Evolutionary conservation across 2,113 vertebrate species (phyloP).

Genomic region (Phalacrocorax aristotelis): DNA sequence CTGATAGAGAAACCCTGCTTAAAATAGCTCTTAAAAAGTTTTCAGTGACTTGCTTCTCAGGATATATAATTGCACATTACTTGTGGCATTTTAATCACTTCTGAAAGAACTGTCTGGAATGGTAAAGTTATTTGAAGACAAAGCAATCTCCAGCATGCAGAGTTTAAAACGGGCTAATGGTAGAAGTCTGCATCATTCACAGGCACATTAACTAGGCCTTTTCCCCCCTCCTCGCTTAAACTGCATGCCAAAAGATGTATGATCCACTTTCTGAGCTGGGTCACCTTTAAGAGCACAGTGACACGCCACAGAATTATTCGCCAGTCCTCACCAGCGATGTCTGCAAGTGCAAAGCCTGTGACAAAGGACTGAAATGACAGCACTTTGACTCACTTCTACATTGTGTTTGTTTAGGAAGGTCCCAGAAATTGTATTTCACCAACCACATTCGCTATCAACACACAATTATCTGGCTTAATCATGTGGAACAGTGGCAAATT

Average conservation of each 20-base stretch:
- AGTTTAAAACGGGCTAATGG: constrained; percentile 18
- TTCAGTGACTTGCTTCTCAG: constrained; percentile 50
- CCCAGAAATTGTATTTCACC: constrained; percentile 99
- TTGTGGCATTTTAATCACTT: constrained; percentile 70
- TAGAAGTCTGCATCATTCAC: neutral
- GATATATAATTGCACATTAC: constrained; percentile 69
- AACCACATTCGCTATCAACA: constrained; percentile 99
- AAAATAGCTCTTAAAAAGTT: constrained; percentile 42
- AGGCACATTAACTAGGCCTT: constrained; percentile 8
- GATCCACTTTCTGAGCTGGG: constrained; percentile 59
- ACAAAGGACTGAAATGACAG: constrained; percentile 85
- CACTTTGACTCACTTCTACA: constrained; percentile 88
- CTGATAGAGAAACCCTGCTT: neutral
- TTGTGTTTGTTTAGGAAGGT: constrained; percentile 99
- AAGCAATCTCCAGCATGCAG: constrained; percentile 40
- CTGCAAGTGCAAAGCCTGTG: constrained; percentile 77
- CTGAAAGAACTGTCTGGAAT: constrained; percentile 57
- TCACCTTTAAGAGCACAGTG: constrained; percentile 74
- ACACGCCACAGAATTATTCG: constrained; percentile 64
- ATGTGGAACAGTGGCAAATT: constrained; percentile 99
- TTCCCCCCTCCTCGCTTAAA: neutral
- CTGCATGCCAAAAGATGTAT: constrained; percentile 42
- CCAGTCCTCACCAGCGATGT: constrained; percentile 70
- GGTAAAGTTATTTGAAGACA: constrained; percentile 55
- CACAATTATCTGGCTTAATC: constrained; percentile 99